Conservation (phyloP, 2,113 vertebrate genomes). For the Malurus alboscapulatus region DNA sequence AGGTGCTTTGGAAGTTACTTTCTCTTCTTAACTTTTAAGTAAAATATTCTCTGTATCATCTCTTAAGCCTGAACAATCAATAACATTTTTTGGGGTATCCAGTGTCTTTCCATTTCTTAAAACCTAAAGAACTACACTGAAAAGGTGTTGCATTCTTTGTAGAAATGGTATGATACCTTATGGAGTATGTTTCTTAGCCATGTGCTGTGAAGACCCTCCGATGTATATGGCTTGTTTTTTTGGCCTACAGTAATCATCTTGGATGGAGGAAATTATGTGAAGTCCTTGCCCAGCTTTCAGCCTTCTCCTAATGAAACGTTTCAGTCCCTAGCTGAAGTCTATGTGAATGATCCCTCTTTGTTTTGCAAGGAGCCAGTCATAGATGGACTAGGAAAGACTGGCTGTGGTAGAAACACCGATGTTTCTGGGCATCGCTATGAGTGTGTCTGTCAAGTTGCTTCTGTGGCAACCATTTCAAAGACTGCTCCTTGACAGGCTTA, state of each 20-base stretch:
- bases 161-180: neutral
- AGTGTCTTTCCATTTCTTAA: neutral
- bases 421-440: neutral
- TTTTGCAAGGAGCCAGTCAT: neutral
- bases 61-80: neutral
- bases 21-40: neutral
- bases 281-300: neutral
- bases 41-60: neutral
- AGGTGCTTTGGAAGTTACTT: neutral
- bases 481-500: neutral
- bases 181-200: neutral
- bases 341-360: neutral
- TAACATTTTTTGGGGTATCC: neutral
- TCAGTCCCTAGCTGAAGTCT: neutral
- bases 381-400: neutral
- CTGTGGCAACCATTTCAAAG: neutral
- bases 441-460: neutral
- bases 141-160: neutral
- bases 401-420: neutral
- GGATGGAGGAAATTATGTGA: neutral
- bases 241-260: neutral
- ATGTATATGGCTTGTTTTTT: neutral
- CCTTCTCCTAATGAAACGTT: neutral
- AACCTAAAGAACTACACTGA: neutral
- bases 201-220: neutral